Evolutionary conservation across 2,113 vertebrate species (phyloP).

Genomic region (Hippocampus comes): DNA sequence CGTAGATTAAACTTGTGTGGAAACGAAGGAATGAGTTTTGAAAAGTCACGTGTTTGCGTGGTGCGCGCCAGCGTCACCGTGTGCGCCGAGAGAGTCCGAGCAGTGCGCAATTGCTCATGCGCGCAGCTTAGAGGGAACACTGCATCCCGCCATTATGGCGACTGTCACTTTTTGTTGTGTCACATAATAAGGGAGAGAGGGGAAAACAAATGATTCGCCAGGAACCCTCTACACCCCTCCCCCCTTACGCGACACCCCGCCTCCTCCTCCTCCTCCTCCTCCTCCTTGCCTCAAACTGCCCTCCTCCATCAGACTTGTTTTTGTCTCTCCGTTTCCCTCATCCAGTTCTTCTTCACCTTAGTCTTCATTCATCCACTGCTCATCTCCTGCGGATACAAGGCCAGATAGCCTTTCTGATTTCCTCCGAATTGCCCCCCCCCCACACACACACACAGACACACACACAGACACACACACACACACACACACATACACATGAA

Average conservation of each 20-base stretch:
- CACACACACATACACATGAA: no score
- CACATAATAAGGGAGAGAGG: slow-evolving; percentile 62
- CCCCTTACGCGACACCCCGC: background rate
- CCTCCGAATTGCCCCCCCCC: slow-evolving; percentile 14
- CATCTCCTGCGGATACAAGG: slow-evolving; percentile 43
- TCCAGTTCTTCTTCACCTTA: slow-evolving; percentile 42
- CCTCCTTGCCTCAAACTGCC: slow-evolving; percentile 32
- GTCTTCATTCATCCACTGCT: slow-evolving; percentile 47
- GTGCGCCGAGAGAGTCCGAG: no score
- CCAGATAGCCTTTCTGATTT: slow-evolving; percentile 47
- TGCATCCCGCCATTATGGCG: slow-evolving; percentile 72
- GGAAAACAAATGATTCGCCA: slow-evolving; percentile 66
- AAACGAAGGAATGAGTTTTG: no score
- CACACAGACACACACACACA: no score
- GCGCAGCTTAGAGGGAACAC: slow-evolving; percentile 41
- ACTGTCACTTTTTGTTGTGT: slow-evolving; percentile 74
- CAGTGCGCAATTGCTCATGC: no score
- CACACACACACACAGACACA: no score
- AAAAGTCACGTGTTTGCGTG: no score
- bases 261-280: slow-evolving; percentile 33
- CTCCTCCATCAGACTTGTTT: slow-evolving; percentile 36
- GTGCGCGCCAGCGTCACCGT: no score
- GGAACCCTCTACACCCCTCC: slow-evolving; percentile 12
- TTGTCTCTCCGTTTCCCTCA: slow-evolving; percentile 31
- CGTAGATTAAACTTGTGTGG: no score